These are phyloP conservation scores for Eudemis profundana DNA, from an alignment of 2,888 invertebrate species.

Conservation along the genomic window DNA sequence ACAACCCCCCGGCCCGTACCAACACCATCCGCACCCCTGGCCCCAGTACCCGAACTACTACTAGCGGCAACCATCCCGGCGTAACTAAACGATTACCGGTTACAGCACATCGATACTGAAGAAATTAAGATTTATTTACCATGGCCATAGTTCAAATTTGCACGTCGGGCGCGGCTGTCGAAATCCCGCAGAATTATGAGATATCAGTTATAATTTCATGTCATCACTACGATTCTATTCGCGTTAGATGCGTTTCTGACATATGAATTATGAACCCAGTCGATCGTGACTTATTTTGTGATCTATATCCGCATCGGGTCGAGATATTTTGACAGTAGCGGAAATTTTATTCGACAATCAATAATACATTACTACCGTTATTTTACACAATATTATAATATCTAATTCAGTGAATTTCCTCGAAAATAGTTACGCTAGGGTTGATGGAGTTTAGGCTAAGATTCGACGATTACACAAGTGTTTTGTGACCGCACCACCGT, in stretches of 20 bases:
- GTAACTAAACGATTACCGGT: not conserved
- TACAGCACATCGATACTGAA: not conserved
- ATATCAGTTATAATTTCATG: too few relatives aligned
- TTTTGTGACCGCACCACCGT: conserved; percentile 35
- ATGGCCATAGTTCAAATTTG: too few relatives aligned
- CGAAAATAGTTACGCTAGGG: conserved; percentile 27
- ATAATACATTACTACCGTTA: not conserved
- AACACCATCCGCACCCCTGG: conserved; percentile 80
- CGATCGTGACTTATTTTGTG: too few relatives aligned
- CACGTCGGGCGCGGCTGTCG: too few relatives aligned
- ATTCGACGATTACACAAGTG: conserved; percentile 45
- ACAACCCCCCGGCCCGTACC: conserved; percentile 79
- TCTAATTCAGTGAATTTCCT: not conserved
- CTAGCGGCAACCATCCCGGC: conserved; percentile 52
- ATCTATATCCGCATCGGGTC: not conserved
- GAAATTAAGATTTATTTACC: too few relatives aligned
- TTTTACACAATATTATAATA: not conserved
- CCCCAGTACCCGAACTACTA: conserved; percentile 82
- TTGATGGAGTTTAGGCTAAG: conserved; percentile 25
- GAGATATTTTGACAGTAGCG: not conserved
- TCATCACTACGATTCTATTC: too few relatives aligned
- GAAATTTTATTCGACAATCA: not conserved
- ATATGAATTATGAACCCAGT: too few relatives aligned
- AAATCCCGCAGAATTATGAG: too few relatives aligned
- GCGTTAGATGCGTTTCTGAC: too few relatives aligned